Conservation (phyloP, 2,113 vertebrate species). For the Phalacrocorax aristotelis region DNA sequence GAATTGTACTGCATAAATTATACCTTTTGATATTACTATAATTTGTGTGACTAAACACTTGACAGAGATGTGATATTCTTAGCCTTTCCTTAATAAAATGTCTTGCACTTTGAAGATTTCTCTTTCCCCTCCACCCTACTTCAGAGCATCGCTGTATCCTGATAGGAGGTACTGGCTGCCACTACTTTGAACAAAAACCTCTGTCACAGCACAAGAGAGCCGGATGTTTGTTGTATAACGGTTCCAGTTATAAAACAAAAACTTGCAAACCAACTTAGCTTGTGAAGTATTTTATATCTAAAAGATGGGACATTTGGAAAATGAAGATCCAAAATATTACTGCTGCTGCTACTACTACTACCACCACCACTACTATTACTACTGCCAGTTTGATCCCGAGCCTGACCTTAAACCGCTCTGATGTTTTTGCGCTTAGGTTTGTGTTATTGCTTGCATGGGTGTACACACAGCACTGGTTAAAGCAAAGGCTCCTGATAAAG, state of each 20-base stretch:
- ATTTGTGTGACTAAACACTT: constrained; percentile 64
- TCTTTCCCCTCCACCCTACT: neutral
- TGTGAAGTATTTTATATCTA: neutral
- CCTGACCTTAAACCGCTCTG: neutral
- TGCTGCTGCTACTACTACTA: too few relatives aligned
- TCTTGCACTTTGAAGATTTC: constrained; percentile 29
- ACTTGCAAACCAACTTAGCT: neutral
- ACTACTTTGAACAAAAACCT: neutral
- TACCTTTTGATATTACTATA: constrained; percentile 63
- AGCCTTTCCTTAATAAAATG: constrained; percentile 57
- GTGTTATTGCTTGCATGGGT: neutral
- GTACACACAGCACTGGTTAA: neutral
- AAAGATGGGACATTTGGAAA: neutral
- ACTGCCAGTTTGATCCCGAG: neutral
- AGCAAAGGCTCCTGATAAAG: neutral
- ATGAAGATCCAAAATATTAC: neutral
- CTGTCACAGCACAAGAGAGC: neutral
- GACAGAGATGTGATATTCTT: constrained; percentile 56
- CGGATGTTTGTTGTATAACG: neutral
- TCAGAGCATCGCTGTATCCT: neutral
- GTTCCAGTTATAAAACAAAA: neutral
- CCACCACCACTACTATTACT: too few relatives aligned
- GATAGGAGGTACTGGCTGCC: neutral
- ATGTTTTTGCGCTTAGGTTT: neutral
- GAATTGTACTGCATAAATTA: constrained; percentile 57